Evolutionary conservation across 2,888 invertebrate genomes (phyloP), one percentile per base, ranked within the genome.

Genomic region (Deilephila elpenor): DNA sequence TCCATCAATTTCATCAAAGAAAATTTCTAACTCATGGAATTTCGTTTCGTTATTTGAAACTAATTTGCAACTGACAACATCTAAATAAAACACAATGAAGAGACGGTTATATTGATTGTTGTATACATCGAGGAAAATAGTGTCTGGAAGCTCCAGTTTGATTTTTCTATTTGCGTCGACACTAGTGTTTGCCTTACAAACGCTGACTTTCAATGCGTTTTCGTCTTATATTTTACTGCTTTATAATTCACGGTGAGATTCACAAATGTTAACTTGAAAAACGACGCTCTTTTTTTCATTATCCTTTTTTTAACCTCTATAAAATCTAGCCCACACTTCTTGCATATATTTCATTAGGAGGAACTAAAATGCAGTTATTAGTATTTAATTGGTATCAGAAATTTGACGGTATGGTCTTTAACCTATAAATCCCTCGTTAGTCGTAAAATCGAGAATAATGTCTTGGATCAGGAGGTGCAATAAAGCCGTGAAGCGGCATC

Each of bases 401-500:
- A 37, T 37, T 37, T 37, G 37, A 11, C 37, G 8, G 7, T 37
- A 37, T 37, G 7, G 34, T 37, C 8, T 37, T 37, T 8, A 2
- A 37, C 7, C 17, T 25, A 44, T 25, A 67, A 67, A 67, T 51
- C 67, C 25, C 51, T 51, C 67, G 6, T 14, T 20, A 67, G 44
- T 51, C 51, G 17, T 51, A 67, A 64, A 64, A 64, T 34, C 34
- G 29, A 14, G 20, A 44, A 44, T 44, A 44, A 44, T 34, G 37
- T 73, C 51, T 67, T 59, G 90, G 92, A 86, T 87, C 88, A 86
- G 87, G 86, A 81, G 86, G 89, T 88, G 90, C 92, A 89, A 92
- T 89, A 89, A 89, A 84, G 86, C 89, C 93, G 90, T 91, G 91
- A 93, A 89, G 90, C 81, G 86, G 90, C 93, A 93, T 94, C 94